Conservation (phyloP, 2,888 invertebrate species). For the Cerastis rubricosa region DNA sequence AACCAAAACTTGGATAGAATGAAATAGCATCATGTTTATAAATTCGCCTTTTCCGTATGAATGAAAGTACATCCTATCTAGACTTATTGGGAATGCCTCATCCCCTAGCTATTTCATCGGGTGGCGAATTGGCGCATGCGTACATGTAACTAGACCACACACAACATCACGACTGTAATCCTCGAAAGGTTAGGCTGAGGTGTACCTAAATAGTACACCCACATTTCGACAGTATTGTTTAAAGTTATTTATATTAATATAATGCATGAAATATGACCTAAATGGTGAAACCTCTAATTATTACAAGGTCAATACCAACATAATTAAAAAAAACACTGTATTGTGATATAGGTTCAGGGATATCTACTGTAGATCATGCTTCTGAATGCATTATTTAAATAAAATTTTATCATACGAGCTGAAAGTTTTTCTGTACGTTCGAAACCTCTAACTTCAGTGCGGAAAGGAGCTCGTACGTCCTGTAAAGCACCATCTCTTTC, state of each 20-base stretch:
- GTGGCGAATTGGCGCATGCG: background rate
- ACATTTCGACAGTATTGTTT: background rate
- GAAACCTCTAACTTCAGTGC: too few species aligned
- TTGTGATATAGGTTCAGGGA: too few species aligned
- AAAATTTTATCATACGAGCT: too few species aligned
- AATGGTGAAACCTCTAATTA: too few species aligned
- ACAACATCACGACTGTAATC: background rate
- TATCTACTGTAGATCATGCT: too few species aligned
- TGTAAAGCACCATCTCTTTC: background rate
- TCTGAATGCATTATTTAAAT: too few species aligned
- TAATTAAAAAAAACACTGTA: too few species aligned
- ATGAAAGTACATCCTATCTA: background rate
- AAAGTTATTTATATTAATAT: too few species aligned
- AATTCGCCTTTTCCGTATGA: background rate
- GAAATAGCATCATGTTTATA: conserved; percentile 9
- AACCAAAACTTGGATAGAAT: background rate
- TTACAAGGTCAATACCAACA: too few species aligned
- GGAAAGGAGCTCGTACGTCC: too few species aligned
- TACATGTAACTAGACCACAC: background rate
- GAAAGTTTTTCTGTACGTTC: too few species aligned
- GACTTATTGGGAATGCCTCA: background rate
- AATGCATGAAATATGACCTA: too few species aligned
- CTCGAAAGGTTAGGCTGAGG: background rate
- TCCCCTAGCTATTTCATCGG: background rate
- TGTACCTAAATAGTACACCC: background rate